Evolutionary conservation across 2,888 invertebrate species (phyloP), one percentile per base, ranked within the genome.

Genomic region (Nemotelus nigrinus): DNA sequence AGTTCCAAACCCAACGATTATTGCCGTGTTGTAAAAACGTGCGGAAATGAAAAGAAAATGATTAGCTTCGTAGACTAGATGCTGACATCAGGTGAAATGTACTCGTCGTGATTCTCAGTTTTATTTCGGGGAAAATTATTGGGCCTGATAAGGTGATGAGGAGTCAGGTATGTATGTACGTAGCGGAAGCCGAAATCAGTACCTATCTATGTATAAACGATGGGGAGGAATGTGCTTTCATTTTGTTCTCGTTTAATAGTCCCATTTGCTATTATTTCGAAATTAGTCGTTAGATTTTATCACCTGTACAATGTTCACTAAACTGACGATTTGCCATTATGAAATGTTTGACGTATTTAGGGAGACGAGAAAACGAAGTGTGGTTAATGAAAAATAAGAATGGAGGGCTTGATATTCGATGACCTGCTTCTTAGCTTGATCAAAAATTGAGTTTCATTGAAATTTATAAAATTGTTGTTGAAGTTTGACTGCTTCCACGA

Each of bases 221-320:
- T 25, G 25, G 25, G 25, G 25, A 25, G 25, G 25, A 25, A 25
- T 25, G 25, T 25, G 25, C 25, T 25, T 25, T 25, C 25, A 25
- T 25, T 25, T 25, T 25, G 25, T 25, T 25, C 25, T 25, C 48
- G 74, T 60, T 74, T 74, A 63, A 74, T 74, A 60, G 74, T 25
- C 48, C 74, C 63, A 74, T 74, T 74, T 72, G 74, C 74, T 74
- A 60, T 74, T 63, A 74, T 74, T 74, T 60, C 47, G 74, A 63
- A 74, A 74, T 74, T 74, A 74, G 74, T 60, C 74, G 47, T 74
- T 74, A 60, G 41, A 63, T 8, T 74, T 63, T 57, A 74, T 74
- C 74, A 74, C 74, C 74, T 74, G 74, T 63, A 41, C 63, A 47
- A 58, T 57, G 57, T 39, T 55, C 70, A 71, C 57, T 53, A 71